A percentile compares a stretch with the other conserved stretches of the same genome.
These are phyloP conservation scores for Mythimna vitellina DNA, from an alignment of 2,888 invertebrate genomes.

Conservation along the genomic window DNA sequence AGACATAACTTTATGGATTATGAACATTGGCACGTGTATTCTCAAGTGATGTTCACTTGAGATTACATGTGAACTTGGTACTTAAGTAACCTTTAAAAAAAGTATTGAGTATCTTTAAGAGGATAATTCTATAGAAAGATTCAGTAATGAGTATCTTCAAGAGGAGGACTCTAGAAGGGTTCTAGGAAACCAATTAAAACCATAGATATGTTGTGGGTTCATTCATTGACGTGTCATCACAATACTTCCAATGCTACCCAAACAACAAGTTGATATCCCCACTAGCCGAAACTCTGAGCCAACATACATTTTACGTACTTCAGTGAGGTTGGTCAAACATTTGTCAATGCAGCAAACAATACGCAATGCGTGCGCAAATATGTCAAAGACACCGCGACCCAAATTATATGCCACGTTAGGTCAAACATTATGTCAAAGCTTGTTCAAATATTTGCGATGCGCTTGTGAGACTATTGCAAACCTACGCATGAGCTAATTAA, in stretches of 20 bases:
- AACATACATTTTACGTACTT: conserved; percentile 15
- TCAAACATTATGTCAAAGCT: conserved; percentile 64
- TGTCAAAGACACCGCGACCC: conserved; percentile 64
- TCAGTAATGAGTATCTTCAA: not conserved
- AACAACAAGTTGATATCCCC: conserved; percentile 15
- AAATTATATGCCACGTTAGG: conserved; percentile 57
- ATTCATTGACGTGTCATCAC: conserved; percentile 12
- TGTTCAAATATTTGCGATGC: conserved; percentile 55
- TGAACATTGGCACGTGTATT: conserved; percentile 12
- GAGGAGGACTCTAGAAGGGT: not conserved
- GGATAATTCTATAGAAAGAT: not conserved
- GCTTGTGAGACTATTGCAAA: conserved; percentile 39
- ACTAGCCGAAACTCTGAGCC: conserved; percentile 12
- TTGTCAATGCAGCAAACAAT: conserved; percentile 63
- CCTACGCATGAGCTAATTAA: conserved; percentile 31
- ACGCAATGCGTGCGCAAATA: conserved; percentile 59
- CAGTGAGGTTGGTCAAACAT: conserved; percentile 54
- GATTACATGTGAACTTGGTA: not conserved
- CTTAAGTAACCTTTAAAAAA: not conserved
- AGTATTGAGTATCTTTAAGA: not conserved
- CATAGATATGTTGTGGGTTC: not conserved
- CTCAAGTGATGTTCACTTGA: not conserved
- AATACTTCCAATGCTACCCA: conserved; percentile 5
- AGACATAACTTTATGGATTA: not conserved
- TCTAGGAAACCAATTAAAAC: not conserved